These are phyloP conservation scores for Flabesymbios commensalis DNA, from an alignment of 2,888 invertebrate genomes.

Conservation along the genomic window DNA sequence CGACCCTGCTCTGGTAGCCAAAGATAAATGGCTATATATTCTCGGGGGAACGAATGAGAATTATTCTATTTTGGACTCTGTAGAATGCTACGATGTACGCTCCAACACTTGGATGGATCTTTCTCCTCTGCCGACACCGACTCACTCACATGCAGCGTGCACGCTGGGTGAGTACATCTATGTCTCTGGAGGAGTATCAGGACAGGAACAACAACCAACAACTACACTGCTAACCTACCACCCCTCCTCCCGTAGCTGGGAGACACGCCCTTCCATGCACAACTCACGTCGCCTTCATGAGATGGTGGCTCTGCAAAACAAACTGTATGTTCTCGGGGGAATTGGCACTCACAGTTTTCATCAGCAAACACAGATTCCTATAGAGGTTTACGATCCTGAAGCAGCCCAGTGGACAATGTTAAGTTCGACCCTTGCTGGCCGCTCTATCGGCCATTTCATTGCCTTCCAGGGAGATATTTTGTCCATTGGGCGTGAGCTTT, in stretches of 20 bases:
- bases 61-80: slow-evolving; percentile 53
- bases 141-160: slow-evolving; percentile 53
- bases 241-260: slow-evolving; percentile 47
- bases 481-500: slow-evolving; percentile 57
- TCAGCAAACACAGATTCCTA: slow-evolving; percentile 56
- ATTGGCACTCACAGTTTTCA: slow-evolving; percentile 54
- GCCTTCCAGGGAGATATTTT: slow-evolving; percentile 49
- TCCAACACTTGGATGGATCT: slow-evolving; percentile 56
- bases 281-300: slow-evolving; percentile 57
- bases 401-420: slow-evolving; percentile 58
- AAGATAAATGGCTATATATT: slow-evolving; percentile 47
- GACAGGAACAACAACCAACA: slow-evolving; percentile 50
- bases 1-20: slow-evolving; percentile 54
- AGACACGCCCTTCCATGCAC: slow-evolving; percentile 51
- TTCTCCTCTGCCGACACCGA: slow-evolving; percentile 48
- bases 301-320: slow-evolving; percentile 47
- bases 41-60: slow-evolving; percentile 56
- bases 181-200: slow-evolving; percentile 55
- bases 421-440: slow-evolving; percentile 55
- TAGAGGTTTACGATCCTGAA: slow-evolving; percentile 51
- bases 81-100: slow-evolving; percentile 54
- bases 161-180: slow-evolving; percentile 48
- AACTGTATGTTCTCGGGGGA: slow-evolving; percentile 55
- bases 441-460: slow-evolving; percentile 58
- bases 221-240: slow-evolving; percentile 50